phyloP scores from a whole-genome alignment of 2,797 vertebrate genomes.

The Catamblyrhynchus diadema region DNA sequence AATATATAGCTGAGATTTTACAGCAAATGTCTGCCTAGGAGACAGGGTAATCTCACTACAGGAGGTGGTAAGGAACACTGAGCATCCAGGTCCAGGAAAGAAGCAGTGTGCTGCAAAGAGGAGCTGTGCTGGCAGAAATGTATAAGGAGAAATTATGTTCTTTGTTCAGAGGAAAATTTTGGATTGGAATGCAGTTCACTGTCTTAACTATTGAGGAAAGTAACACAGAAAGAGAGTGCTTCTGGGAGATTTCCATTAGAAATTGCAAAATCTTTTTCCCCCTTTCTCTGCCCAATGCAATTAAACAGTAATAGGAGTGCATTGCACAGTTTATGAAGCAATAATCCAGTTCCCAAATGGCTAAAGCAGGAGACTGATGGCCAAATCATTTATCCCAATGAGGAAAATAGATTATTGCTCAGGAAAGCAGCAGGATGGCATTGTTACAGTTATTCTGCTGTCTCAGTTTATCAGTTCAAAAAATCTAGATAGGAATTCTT shows the following conservation, averaged over 20 bases:
- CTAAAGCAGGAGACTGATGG: constrained; percentile 63
- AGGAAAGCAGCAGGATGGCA: constrained; percentile 57
- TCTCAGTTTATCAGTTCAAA: constrained; percentile 49
- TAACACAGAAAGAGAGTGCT: constrained; percentile 11
- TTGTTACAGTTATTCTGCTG: constrained; percentile 51
- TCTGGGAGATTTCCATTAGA: constrained; percentile 34
- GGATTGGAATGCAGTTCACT: constrained; percentile 1
- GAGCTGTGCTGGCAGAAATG: neutral
- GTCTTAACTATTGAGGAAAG: constrained; percentile 39
- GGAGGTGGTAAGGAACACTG: constrained; percentile 21
- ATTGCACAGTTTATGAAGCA: constrained; percentile 72
- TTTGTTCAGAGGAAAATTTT: constrained; percentile 35
- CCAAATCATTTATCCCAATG: constrained; percentile 72
- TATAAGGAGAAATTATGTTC: constrained; percentile 9
- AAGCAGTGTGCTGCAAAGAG: constrained; percentile 26
- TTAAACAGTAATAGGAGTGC: constrained; percentile 68
- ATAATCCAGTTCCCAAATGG: constrained; percentile 71
- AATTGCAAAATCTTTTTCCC: constrained; percentile 55
- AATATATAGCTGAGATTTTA: constrained; percentile 1
- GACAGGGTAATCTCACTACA: neutral
- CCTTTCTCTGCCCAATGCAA: constrained; percentile 55
- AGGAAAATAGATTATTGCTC: constrained; percentile 65
- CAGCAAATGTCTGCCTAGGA: constrained; percentile 16
- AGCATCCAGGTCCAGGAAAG: constrained; percentile 24
- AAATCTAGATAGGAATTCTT: constrained; percentile 15